A percentile compares a stretch with the other conserved stretches of the same genome.
Evolutionary conservation across 2,888 invertebrate species (phyloP).

Genomic region (Andrena praecox): DNA sequence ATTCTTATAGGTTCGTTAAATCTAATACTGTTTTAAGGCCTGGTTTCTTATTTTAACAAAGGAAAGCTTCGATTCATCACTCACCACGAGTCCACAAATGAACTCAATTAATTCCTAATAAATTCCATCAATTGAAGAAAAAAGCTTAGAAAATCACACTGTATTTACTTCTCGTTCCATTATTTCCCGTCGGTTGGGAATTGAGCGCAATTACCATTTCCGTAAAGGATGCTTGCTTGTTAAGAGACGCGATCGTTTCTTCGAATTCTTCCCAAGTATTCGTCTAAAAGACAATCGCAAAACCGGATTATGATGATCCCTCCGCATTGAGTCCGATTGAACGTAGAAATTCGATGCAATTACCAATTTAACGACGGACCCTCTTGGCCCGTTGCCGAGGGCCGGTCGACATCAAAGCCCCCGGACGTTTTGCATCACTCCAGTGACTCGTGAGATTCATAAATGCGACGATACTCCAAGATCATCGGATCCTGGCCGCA

Average conservation of each 20-base stretch:
- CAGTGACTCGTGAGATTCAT: constrained; percentile 32
- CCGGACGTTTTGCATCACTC: constrained; percentile 11
- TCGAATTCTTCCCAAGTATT: not conserved
- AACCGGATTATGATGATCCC: constrained; percentile 5
- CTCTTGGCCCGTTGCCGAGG: constrained; percentile 23
- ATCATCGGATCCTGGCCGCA: constrained; percentile 8
- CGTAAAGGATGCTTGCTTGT: not conserved
- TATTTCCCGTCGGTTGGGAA: not conserved
- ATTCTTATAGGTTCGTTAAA: no score
- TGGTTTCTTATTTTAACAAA: no score
- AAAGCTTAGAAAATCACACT: no score
- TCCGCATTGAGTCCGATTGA: constrained; percentile 6
- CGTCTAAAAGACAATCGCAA: constrained; percentile 12
- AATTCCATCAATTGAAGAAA: no score
- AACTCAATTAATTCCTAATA: no score
- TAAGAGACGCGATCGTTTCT: not conserved
- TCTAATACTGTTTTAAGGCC: no score
- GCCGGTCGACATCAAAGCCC: constrained; percentile 34
- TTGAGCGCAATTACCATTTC: not conserved
- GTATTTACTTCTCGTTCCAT: no score
- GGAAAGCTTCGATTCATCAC: no score
- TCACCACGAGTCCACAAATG: no score
- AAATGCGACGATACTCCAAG: constrained; percentile 18
- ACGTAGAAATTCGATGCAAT: constrained; percentile 32
- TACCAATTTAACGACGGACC: constrained; percentile 22